Evolutionary conservation across 2,113 vertebrate genomes (phyloP), one percentile per base, ranked within the genome.

Genomic region (Zosterops hypoxanthus): DNA sequence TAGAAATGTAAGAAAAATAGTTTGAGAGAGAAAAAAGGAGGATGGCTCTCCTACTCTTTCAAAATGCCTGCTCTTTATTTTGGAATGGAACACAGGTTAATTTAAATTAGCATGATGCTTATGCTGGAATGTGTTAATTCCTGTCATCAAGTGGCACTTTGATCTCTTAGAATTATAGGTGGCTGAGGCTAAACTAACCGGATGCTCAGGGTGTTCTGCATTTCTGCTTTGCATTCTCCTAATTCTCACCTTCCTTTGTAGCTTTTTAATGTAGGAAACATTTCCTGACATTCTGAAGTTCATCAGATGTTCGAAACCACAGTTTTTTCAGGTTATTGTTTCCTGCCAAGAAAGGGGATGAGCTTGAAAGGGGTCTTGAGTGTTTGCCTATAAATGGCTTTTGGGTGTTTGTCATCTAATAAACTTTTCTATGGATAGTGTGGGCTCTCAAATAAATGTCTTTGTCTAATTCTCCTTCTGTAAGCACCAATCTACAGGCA

Each of bases 41-140:
- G 25, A 18, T 77, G 23, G 15, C 6, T 66, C 11, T 57, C 3
- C 13, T 46, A 2, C 26, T 53, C 14, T 80, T 85, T 72, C 15
- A 36, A 57, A 85, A 85, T 88, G 9, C 9, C 7, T 75, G 41
- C 41, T 94, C 14, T 84, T 78, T 56, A 64, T 92, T 92, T 94
- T 91, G 60, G 68, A 47, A 26, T 86, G 61, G 28, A 76, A 9
- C 64, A 70, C 36, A 75, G 69, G 56, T 86, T 80, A 77, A 63
- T 88, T 90, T 63, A 60, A 78, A 65, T 89, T 29, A 42, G 6
- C 31, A 22, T 75, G 69, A 60, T 82, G 61, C 59, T 92, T 94
- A 68, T 88, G 34, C 64, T 86, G 77, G 77, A 89, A 95, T 92
- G 92, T 95, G 91, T 83, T 94, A 92, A 94, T 95, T 92, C 92